Percentiles rank a stretch among this genome's conserved stretches.
Conservation (phyloP, 2,888 invertebrate genomes). For the Mylabris sibirica region DNA sequence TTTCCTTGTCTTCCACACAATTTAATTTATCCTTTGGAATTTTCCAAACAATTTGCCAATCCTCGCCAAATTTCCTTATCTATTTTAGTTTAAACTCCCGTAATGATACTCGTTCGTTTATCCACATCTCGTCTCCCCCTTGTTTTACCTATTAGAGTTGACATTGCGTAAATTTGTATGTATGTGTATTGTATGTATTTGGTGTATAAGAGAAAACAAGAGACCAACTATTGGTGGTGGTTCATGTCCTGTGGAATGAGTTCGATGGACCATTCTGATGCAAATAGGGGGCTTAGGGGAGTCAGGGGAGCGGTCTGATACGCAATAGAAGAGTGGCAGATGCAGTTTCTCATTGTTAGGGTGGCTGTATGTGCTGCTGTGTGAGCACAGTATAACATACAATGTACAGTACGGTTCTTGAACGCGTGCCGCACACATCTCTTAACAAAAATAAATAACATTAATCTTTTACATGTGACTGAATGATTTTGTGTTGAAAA, state of each 20-base stretch:
- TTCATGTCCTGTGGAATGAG: slow-evolving; percentile 17
- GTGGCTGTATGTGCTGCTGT: slow-evolving; percentile 34
- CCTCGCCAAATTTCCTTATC: background rate
- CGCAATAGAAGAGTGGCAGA: slow-evolving; percentile 43
- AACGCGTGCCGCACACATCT: slow-evolving; percentile 35
- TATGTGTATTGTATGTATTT: background rate
- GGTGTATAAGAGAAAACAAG: slow-evolving; percentile 1
- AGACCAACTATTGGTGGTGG: slow-evolving; percentile 5
- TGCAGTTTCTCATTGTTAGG: slow-evolving; percentile 51
- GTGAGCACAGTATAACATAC: background rate
- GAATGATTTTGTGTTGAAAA: slow-evolving; percentile 25
- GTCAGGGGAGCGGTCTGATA: slow-evolving; percentile 35
- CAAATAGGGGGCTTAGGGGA: slow-evolving; percentile 52
- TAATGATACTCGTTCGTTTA: background rate
- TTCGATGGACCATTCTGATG: slow-evolving; percentile 50
- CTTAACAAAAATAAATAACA: slow-evolving; percentile 21
- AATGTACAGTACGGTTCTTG: slow-evolving; percentile 28
- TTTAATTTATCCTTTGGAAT: background rate
- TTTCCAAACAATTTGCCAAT: background rate
- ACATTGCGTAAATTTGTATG: slow-evolving; percentile 13
- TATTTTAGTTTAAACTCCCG: background rate
- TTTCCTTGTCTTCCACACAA: background rate
- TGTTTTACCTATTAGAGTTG: background rate
- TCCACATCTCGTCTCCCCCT: background rate
- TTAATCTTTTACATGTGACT: slow-evolving; percentile 47